Percentiles rank a stretch among this genome's conserved stretches.
Evolutionary conservation across 2,113 vertebrate genomes (phyloP).

Genomic region (Formicarius rufipectus): DNA sequence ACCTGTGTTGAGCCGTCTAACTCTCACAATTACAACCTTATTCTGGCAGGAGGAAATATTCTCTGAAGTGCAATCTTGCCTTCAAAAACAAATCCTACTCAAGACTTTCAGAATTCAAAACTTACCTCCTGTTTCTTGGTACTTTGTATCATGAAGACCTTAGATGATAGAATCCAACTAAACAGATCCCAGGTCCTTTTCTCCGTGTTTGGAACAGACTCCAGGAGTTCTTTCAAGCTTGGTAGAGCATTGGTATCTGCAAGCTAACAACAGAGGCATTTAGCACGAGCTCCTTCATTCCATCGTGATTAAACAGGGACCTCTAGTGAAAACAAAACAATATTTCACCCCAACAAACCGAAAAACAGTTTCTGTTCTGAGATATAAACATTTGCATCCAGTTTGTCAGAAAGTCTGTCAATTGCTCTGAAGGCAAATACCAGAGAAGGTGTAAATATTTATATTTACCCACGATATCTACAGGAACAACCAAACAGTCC

Average conservation of each 20-base stretch:
- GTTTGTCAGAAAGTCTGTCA: not conserved
- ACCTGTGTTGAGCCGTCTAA: not conserved
- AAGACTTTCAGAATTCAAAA: not conserved
- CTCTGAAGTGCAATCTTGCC: not conserved
- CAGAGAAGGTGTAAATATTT: not conserved
- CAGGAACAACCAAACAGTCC: not conserved
- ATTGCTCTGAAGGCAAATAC: not conserved
- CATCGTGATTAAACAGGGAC: constrained; percentile 35
- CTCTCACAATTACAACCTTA: not conserved
- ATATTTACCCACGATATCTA: not conserved
- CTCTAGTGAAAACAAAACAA: constrained; percentile 58
- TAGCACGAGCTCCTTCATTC: not conserved
- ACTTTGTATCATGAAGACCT: constrained; percentile 87
- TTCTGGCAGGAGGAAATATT: not conserved
- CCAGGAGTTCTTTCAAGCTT: constrained; percentile 84
- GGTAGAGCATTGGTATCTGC: constrained; percentile 85
- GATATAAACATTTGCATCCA: not conserved
- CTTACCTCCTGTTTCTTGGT: constrained; percentile 87
- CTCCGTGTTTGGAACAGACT: constrained; percentile 73
- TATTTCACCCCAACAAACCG: not conserved
- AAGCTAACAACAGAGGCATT: constrained; percentile 73
- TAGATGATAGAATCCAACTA: constrained; percentile 92
- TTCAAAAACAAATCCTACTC: not conserved
- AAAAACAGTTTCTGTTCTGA: not conserved
- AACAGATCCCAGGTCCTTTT: constrained; percentile 83